Base-by-base conservation (phyloP, 2,888 invertebrate species). In the Sthenelais limicola region DNA sequence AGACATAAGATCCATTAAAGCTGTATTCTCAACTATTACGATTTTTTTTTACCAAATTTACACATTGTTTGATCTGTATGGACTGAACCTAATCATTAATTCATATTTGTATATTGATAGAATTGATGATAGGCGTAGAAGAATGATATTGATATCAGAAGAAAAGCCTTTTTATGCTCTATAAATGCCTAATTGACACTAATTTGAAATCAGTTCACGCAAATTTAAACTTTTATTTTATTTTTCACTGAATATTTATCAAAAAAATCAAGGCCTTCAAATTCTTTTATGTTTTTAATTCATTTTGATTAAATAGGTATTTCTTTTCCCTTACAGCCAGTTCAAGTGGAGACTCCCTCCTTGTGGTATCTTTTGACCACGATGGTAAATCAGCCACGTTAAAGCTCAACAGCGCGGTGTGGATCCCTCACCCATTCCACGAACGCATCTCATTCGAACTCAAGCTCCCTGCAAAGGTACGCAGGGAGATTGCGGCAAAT, bases 361-460 rank as follows among this genome's bases (percentile, higher is more conserved):
- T 87, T 12, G 82, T 84, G 1, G 85, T 87, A 1, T 81, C 82
- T 28, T 87, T 87, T 71, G 80, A 82, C 58, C 62, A 62, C 26
- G 83, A 85, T 78, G 85, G 87, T 15, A 81, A 80, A 69, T 83
- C 85, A 24, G 82, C 78, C n/a, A 80, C 78, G 38, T 79, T 86
- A 4, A 72, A 80, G 0, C 54, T 66, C 5, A 79, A 83, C 71
- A 76, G 74, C 21, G 85, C 85, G 15, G 78, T 86, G 24, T 88
- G 87, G 87, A 81, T 87, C 5, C 87, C 87, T 2, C 77, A 77
- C 33, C 77, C 80, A 18, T 80, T 87, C 66, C 86, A 82, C 74
- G 85, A 87, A 68, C 77, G 87, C 30, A 77, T 86, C 3, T 76
- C 82, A 1, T 80, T 86, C 69, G 86, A 87, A 70, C 78, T 87